Evolutionary conservation across 2,888 invertebrate genomes (phyloP).

Genomic region (Acleris emargana): DNA sequence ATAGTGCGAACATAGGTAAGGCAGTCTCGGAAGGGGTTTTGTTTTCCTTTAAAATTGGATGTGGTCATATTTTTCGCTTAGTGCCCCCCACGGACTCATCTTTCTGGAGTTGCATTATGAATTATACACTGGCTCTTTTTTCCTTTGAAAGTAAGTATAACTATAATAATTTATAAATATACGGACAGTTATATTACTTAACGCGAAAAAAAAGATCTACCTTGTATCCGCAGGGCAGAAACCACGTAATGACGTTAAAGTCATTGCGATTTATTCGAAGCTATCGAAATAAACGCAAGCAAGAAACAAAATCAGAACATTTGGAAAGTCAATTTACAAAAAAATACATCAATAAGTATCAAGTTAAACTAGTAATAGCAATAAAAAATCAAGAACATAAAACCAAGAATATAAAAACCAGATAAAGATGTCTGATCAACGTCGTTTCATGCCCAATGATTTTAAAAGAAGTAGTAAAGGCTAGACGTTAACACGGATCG

Average conservation of each 20-base stretch:
- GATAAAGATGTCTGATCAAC: conserved; percentile 38
- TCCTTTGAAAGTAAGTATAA: conserved; percentile 3
- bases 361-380: conserved; percentile 12
- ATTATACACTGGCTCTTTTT: conserved; percentile 15
- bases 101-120: conserved; percentile 46
- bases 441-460: conserved; percentile 49
- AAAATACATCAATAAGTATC: too few species aligned
- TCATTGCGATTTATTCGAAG: too few species aligned
- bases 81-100: conserved; percentile 69
- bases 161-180: background rate
- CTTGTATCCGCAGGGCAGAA: too few species aligned
- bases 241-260: too few species aligned
- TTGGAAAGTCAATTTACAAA: too few species aligned
- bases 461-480: conserved; percentile 57
- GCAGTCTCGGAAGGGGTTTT: conserved; percentile 35
- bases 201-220: background rate
- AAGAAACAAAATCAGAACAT: too few species aligned
- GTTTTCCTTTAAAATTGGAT: conserved; percentile 59
- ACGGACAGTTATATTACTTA: background rate
- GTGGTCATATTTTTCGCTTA: conserved; percentile 65
- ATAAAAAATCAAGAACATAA: conserved; percentile 14
- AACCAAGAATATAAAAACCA: background rate
- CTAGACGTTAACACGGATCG: conserved; percentile 49
- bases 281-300: too few species aligned
- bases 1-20: conserved; percentile 33